Conservation (phyloP, 2,888 invertebrate species). For the Cyclophora punctaria region DNA sequence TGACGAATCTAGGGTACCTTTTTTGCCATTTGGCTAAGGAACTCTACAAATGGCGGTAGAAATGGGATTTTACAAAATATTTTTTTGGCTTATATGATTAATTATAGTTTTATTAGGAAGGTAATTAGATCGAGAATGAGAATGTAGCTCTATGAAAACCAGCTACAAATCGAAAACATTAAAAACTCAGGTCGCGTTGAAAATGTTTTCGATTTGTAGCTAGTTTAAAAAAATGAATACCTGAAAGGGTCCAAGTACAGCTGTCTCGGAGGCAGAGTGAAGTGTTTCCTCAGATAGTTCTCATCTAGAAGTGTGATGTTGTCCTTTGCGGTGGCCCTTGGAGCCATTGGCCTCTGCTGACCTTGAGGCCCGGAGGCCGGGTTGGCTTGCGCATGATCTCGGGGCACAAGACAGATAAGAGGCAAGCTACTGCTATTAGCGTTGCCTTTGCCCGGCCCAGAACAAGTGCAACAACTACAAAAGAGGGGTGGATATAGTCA, state of each 20-base stretch:
- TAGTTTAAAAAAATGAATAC: slow-evolving; percentile 16
- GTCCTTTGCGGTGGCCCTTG: slow-evolving; percentile 16
- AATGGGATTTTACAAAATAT: too few species aligned
- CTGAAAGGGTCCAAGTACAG: slow-evolving; percentile 57
- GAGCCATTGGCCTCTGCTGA: slow-evolving; percentile 18
- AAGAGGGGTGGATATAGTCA: too few species aligned
- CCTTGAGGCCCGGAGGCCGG: slow-evolving; percentile 8
- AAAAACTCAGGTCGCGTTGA: too few species aligned
- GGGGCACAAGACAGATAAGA: slow-evolving; percentile 58
- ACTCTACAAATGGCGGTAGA: too few species aligned
- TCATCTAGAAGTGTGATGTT: slow-evolving; percentile 49
- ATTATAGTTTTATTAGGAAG: too few species aligned
- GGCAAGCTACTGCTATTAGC: slow-evolving; percentile 36
- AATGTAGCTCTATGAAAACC: too few species aligned
- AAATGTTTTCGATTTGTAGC: neutral
- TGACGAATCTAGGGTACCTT: too few species aligned
- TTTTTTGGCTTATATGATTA: too few species aligned
- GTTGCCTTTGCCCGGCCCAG: slow-evolving; percentile 18
- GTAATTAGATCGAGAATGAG: too few species aligned
- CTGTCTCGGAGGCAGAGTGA: slow-evolving; percentile 49
- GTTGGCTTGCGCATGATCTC: slow-evolving; percentile 25
- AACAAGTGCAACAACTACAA: slow-evolving; percentile 48
- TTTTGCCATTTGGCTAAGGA: too few species aligned
- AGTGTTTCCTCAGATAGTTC: slow-evolving; percentile 53
- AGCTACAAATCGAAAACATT: too few species aligned